Evolutionary conservation across 2,113 vertebrate genomes (phyloP).

Genomic region (Beaufortia kweichowensis): DNA sequence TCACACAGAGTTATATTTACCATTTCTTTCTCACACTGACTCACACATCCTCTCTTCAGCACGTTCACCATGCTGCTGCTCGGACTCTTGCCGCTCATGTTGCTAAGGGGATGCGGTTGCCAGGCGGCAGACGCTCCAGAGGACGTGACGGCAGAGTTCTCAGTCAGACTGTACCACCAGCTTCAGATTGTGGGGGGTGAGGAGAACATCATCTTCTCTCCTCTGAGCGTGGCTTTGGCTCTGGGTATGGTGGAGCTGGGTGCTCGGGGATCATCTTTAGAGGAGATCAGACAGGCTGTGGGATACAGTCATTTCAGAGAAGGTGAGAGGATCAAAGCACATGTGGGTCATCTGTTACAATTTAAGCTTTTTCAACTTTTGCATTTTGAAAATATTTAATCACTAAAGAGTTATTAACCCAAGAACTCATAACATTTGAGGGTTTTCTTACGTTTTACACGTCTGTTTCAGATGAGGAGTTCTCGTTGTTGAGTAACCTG

Average conservation of each 20-base stretch:
- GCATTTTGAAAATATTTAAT: too few relatives aligned
- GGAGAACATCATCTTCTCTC: conserved; percentile 95
- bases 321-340: conserved; percentile 67
- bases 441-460: conserved; percentile 11
- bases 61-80: conserved; percentile 77
- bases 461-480: conserved; percentile 81
- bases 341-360: not conserved
- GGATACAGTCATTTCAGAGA: conserved; percentile 85
- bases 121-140: conserved; percentile 78
- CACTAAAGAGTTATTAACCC: too few relatives aligned
- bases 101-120: conserved; percentile 74
- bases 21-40: not conserved
- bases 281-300: conserved; percentile 87
- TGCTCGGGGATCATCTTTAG: conserved; percentile 83
- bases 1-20: not conserved
- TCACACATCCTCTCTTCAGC: conserved; percentile 44
- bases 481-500: conserved; percentile 86
- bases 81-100: conserved; percentile 77
- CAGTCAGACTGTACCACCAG: conserved; percentile 89
- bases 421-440: too few relatives aligned
- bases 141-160: conserved; percentile 85
- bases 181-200: conserved; percentile 83
- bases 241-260: conserved; percentile 95
- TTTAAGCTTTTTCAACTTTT: too few relatives aligned
- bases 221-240: conserved; percentile 84